These are phyloP conservation scores for Lasioglossum oenotherae DNA, from an alignment of 2,888 invertebrate species.

Conservation along the genomic window DNA sequence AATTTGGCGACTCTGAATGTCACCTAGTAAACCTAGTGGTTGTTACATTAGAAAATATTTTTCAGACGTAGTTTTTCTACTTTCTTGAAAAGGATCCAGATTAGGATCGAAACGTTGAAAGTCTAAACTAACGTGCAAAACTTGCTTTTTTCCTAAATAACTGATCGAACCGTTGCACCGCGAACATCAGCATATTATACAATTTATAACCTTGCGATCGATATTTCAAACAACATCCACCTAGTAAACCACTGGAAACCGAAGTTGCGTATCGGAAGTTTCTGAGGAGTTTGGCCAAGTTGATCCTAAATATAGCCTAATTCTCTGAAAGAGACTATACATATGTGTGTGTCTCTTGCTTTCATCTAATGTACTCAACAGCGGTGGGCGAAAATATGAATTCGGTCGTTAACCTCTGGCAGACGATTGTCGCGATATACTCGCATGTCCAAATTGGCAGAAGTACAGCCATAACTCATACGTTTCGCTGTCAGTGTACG, in stretches of 20 bases:
- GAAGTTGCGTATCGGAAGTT: not conserved
- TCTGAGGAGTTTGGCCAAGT: not conserved
- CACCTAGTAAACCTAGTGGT: not conserved
- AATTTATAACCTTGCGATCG: too few species aligned
- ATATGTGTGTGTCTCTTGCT: not conserved
- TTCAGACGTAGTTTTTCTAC: too few species aligned
- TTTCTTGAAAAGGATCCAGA: too few species aligned
- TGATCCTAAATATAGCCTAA: not conserved
- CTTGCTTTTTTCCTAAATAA: too few species aligned
- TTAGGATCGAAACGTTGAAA: too few species aligned
- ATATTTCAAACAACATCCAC: too few species aligned
- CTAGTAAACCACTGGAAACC: not conserved
- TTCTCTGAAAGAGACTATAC: not conserved
- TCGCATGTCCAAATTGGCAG: not conserved
- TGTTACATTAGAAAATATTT: too few species aligned
- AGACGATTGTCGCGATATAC: not conserved
- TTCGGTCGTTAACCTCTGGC: not conserved
- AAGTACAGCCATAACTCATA: not conserved
- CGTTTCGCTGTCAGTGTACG: not conserved
- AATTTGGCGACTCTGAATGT: too few species aligned
- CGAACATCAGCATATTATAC: too few species aligned
- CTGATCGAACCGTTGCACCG: too few species aligned
- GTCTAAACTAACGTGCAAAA: too few species aligned
- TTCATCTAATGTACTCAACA: not conserved
- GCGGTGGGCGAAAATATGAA: not conserved